Conservation (phyloP, 2,113 vertebrate genomes). For the Notechis scutatus region DNA sequence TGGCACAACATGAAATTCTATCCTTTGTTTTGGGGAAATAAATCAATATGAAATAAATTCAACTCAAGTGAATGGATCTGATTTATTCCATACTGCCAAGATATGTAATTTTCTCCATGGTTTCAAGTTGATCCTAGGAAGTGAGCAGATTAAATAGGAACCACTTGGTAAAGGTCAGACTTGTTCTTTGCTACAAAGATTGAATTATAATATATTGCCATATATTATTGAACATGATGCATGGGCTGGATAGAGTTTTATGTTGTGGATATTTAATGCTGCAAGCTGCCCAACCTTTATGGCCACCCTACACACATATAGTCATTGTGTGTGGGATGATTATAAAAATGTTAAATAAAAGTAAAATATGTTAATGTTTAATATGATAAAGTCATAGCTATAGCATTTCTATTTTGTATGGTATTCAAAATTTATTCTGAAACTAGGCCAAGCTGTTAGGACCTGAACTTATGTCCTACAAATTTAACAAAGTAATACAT, state of each 20-base stretch:
- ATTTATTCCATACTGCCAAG: not conserved
- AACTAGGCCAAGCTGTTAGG: not conserved
- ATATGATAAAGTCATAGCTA: not conserved
- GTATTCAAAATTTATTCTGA: not conserved
- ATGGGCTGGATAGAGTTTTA: not conserved
- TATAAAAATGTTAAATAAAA: not conserved
- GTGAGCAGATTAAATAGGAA: not conserved
- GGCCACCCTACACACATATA: not conserved
- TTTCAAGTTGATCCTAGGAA: not conserved
- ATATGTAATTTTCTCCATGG: not conserved
- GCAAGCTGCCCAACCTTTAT: not conserved
- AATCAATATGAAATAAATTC: slow-evolving; percentile 13
- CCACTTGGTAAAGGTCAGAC: not conserved
- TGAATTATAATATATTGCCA: not conserved
- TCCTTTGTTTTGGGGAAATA: not conserved
- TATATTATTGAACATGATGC: not conserved
- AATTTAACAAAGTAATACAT: not conserved
- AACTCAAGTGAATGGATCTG: not conserved
- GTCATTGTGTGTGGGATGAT: not conserved
- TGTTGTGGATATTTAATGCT: not conserved
- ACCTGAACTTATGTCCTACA: not conserved
- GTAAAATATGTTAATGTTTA: not conserved
- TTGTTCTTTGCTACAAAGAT: not conserved
- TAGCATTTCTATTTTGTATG: not conserved
- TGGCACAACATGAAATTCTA: not conserved